A percentile compares a stretch with the other conserved stretches of the same genome.
phyloP scores from a whole-genome alignment of 2,113 vertebrate species.

The Gadus chalcogrammus region DNA sequence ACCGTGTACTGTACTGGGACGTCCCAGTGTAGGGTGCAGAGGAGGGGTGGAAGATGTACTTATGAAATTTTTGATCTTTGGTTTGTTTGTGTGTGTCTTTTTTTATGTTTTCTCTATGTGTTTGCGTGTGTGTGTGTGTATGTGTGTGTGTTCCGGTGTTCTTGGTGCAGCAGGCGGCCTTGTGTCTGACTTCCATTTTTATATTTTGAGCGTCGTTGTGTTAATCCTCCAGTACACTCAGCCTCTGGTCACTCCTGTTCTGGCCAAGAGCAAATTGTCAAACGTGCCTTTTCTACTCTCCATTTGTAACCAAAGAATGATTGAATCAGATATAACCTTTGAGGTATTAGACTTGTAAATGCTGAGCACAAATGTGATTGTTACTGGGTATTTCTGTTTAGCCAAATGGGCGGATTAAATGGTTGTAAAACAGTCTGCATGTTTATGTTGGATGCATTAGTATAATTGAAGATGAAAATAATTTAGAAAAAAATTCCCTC shows the following conservation, averaged over 20 bases:
- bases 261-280: constrained; percentile 11
- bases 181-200: constrained; percentile 24
- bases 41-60: too few species aligned
- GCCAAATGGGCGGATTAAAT: constrained; percentile 63
- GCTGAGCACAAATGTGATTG: constrained; percentile 35
- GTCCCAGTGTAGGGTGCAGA: too few species aligned
- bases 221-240: constrained; percentile 31
- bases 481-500: constrained; percentile 64
- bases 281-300: constrained; percentile 26
- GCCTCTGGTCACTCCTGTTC: constrained; percentile 31
- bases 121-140: not conserved
- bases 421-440: constrained; percentile 23
- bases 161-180: not conserved
- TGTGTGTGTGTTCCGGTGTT: not conserved
- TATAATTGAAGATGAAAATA: constrained; percentile 68
- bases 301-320: constrained; percentile 21
- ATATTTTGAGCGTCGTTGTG: constrained; percentile 24
- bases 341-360: constrained; percentile 19
- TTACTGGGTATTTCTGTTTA: constrained; percentile 20
- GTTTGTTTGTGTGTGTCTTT: not conserved
- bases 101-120: not conserved
- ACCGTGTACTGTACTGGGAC: too few species aligned
- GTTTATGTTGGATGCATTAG: constrained; percentile 59
- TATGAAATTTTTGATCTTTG: not conserved
- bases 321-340: constrained; percentile 28